phyloP scores from a whole-genome alignment of 1,140 invertebrate species.

The Ctenoplectra terminalis region DNA sequence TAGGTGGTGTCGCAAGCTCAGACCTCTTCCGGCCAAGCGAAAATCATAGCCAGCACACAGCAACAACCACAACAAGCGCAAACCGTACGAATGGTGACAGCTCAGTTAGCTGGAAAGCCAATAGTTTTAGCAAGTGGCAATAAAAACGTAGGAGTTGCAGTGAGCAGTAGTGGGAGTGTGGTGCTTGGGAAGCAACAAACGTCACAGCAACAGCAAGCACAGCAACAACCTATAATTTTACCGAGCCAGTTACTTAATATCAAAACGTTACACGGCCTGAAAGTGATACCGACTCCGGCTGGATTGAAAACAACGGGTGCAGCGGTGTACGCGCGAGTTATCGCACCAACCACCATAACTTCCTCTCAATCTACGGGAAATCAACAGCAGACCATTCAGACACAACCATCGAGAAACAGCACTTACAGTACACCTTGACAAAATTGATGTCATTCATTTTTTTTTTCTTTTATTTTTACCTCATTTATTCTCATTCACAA shows the following conservation, averaged over 20 bases:
- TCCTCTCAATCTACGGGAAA: slow-evolving; percentile 69
- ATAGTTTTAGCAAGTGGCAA: slow-evolving; percentile 85
- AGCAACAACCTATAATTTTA: slow-evolving; percentile 85
- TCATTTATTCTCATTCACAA: background rate
- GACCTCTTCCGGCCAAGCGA: slow-evolving; percentile 75
- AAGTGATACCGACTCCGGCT: slow-evolving; percentile 85
- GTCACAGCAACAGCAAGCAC: slow-evolving; percentile 76
- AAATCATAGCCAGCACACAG: slow-evolving; percentile 79
- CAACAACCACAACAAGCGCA: slow-evolving; percentile 71
- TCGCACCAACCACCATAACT: slow-evolving; percentile 78
- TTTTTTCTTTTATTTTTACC: too few relatives aligned
- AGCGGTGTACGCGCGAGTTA: slow-evolving; percentile 80
- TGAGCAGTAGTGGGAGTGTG: slow-evolving; percentile 70
- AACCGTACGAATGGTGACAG: slow-evolving; percentile 84
- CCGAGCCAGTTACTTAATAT: slow-evolving; percentile 87
- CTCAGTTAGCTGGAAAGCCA: slow-evolving; percentile 86
- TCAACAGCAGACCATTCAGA: slow-evolving; percentile 66
- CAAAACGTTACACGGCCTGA: slow-evolving; percentile 87
- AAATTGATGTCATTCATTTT: slow-evolving; percentile 42
- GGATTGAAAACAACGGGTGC: slow-evolving; percentile 79
- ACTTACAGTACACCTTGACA: slow-evolving; percentile 73
- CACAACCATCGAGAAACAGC: slow-evolving; percentile 71
- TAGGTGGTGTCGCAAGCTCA: slow-evolving; percentile 80
- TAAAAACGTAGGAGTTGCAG: slow-evolving; percentile 79
- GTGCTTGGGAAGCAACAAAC: slow-evolving; percentile 76